A percentile compares a stretch with the other conserved stretches of the same genome.
Conservation (phyloP, 2,888 invertebrate genomes). For the Plusia festucae region DNA sequence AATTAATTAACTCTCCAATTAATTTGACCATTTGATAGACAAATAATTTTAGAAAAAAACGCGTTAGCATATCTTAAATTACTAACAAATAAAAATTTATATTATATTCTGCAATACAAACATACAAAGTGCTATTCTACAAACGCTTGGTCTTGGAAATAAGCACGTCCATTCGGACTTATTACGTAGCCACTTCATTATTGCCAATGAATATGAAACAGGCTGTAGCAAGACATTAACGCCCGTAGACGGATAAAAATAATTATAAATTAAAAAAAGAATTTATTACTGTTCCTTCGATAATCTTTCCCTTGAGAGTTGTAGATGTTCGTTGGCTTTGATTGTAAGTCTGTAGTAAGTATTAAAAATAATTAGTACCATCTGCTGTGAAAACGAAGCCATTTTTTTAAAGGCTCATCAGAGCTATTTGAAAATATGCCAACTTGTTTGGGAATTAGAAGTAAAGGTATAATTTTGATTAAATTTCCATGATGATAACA, state of each 20-base stretch:
- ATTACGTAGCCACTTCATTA: conserved; percentile 58
- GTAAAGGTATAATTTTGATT: too few relatives aligned
- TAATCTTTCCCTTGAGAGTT: not conserved
- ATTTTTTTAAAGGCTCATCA: too few relatives aligned
- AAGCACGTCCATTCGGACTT: conserved; percentile 50
- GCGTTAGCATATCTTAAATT: too few relatives aligned
- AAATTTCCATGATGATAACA: too few relatives aligned
- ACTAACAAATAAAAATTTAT: too few relatives aligned
- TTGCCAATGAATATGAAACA: conserved; percentile 64
- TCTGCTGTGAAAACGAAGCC: too few relatives aligned
- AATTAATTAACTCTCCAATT: too few relatives aligned
- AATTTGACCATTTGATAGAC: too few relatives aligned
- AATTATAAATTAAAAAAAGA: conserved; percentile 18
- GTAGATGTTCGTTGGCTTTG: not conserved
- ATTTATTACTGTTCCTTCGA: conserved; percentile 10
- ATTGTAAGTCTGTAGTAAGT: not conserved
- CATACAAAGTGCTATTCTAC: not conserved
- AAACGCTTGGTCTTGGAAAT: not conserved
- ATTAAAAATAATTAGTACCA: too few relatives aligned
- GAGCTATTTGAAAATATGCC: too few relatives aligned
- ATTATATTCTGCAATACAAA: not conserved
- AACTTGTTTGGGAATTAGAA: too few relatives aligned
- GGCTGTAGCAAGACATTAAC: conserved; percentile 43
- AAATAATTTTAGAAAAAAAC: too few relatives aligned
- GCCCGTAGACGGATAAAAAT: conserved; percentile 20